Conservation (phyloP, 2,797 vertebrate species). For the Acropternis orthonyx region DNA sequence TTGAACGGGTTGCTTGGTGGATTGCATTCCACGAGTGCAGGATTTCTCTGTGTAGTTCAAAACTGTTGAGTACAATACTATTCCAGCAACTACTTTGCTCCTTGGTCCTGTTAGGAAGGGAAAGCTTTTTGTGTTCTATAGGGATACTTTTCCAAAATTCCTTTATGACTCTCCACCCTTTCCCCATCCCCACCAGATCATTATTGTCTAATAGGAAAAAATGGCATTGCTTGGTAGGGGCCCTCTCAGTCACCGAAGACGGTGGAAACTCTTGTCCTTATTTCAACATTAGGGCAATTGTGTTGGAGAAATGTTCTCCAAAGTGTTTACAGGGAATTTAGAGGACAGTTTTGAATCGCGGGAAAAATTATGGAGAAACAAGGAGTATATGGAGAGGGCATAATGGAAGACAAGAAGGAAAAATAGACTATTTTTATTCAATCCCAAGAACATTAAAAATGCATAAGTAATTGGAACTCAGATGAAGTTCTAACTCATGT, state of each 20-base stretch:
- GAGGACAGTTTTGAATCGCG: background rate
- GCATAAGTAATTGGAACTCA: background rate
- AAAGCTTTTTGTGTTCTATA: background rate
- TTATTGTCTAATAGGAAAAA: background rate
- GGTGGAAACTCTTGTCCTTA: background rate
- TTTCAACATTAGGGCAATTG: background rate
- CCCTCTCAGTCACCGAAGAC: background rate
- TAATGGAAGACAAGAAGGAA: background rate
- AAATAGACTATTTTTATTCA: background rate
- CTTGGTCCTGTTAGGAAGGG: background rate
- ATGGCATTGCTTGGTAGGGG: background rate
- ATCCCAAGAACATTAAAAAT: background rate
- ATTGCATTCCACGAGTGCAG: background rate
- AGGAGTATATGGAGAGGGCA: background rate
- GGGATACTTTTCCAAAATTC: background rate
- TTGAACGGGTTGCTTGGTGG: background rate
- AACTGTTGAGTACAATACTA: background rate
- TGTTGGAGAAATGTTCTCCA: background rate
- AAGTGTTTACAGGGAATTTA: background rate
- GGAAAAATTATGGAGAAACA: background rate
- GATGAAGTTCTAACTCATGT: background rate
- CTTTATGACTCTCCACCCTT: background rate
- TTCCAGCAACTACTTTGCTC: background rate
- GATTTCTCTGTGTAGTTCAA: background rate
- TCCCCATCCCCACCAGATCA: fast-evolving